Evolutionary conservation across 2,797 vertebrate genomes (phyloP).

Genomic region (Crocidura indochinensis): DNA sequence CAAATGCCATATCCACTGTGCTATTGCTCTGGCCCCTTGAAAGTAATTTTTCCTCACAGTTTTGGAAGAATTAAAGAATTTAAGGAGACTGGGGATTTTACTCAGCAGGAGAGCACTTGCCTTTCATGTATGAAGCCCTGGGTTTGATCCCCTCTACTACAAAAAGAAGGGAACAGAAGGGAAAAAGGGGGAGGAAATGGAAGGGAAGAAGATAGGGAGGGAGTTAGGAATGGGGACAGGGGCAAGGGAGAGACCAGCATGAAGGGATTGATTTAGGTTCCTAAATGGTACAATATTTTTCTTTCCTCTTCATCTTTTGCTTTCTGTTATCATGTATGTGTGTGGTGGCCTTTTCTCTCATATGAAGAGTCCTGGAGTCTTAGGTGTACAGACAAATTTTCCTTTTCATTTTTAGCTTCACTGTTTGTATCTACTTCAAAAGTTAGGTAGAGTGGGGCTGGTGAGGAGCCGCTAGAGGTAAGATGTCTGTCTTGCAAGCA

Average conservation of each 20-base stretch:
- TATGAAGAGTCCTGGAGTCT: not conserved
- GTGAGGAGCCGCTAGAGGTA: too few relatives aligned
- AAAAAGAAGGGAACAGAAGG: too few relatives aligned
- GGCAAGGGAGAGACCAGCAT: too few relatives aligned
- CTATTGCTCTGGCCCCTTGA: too few relatives aligned
- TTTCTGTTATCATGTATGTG: not conserved
- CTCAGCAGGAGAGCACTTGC: too few relatives aligned
- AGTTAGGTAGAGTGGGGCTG: not conserved
- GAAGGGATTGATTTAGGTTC: too few relatives aligned
- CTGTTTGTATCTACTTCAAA: not conserved
- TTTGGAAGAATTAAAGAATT: constrained; percentile 30
- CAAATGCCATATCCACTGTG: too few relatives aligned
- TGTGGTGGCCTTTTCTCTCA: not conserved
- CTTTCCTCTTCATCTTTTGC: not conserved
- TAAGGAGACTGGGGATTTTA: not conserved
- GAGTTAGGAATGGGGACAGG: too few relatives aligned
- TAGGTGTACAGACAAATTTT: not conserved
- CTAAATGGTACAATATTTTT: not conserved
- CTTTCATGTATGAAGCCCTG: not conserved
- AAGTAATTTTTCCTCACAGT: not conserved
- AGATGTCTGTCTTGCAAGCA: too few relatives aligned
- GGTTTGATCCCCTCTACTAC: not conserved
- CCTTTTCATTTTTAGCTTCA: not conserved
- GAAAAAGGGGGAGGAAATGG: too few relatives aligned
- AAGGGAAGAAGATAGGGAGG: too few relatives aligned